A percentile compares a stretch with the other conserved stretches of the same genome.
Evolutionary conservation across 2,113 vertebrate genomes (phyloP).

Genomic region (Limnothrissa miodon): DNA sequence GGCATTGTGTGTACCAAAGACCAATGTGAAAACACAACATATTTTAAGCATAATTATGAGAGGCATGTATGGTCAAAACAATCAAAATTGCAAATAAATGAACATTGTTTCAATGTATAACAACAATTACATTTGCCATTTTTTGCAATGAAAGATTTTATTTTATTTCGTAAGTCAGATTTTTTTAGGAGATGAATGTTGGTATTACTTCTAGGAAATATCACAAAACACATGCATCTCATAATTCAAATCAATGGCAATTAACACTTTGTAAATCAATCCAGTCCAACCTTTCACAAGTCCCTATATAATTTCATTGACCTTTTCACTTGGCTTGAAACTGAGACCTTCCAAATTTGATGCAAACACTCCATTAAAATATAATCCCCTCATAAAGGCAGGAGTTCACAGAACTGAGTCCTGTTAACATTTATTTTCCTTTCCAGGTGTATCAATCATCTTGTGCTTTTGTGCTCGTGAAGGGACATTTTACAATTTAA

Average conservation of each 20-base stretch:
- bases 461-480: conserved; percentile 65
- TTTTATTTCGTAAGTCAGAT: background rate
- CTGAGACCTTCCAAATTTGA: conserved; percentile 67
- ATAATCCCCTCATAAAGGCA: conserved; percentile 53
- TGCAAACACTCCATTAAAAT: conserved; percentile 61
- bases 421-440: conserved; percentile 78
- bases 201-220: background rate
- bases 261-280: conserved; percentile 46
- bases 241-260: conserved; percentile 24
- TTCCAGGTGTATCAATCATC: conserved; percentile 92
- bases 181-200: background rate
- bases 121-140: background rate
- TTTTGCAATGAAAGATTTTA: background rate
- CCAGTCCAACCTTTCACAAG: conserved; percentile 37
- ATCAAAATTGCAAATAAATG: conserved; percentile 10
- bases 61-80: conserved; percentile 8
- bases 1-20: background rate
- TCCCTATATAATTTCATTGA: conserved; percentile 59
- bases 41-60: background rate
- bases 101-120: background rate
- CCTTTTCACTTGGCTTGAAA: conserved; percentile 71
- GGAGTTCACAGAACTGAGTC: conserved; percentile 51
- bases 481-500: conserved; percentile 95
- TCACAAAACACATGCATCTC: background rate
- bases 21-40: background rate